Evolutionary conservation across 92 coral and sea anemone genomes (phyloP).

Genomic region (Montipora capitata): DNA sequence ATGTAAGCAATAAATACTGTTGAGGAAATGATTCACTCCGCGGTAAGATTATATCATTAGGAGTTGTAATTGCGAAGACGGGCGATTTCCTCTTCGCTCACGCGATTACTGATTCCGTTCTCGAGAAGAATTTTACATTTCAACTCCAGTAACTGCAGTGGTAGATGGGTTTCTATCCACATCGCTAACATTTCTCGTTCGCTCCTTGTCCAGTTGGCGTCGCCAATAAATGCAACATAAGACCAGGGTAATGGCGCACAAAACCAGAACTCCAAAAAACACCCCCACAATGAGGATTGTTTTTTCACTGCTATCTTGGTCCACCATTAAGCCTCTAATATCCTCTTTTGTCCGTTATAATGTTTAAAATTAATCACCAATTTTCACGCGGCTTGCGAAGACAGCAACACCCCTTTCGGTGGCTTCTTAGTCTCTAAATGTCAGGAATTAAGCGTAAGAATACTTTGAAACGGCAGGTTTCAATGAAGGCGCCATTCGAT

Average conservation of each 20-base stretch:
- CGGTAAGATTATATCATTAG: no score
- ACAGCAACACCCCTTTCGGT: neutral
- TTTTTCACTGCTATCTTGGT: constrained; percentile 6
- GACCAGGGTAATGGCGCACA: constrained; percentile 68
- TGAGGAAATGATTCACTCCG: no score
- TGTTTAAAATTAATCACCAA: neutral
- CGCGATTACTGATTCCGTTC: neutral
- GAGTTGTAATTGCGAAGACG: no score
- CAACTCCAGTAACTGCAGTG: constrained; percentile 59
- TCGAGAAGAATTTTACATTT: neutral
- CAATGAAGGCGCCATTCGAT: no score
- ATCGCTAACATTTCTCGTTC: constrained; percentile 57
- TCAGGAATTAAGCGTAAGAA: no score
- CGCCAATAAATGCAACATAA: constrained; percentile 89
- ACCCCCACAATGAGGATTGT: constrained; percentile 87
- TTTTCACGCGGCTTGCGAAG: neutral
- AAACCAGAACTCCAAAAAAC: constrained; percentile 82
- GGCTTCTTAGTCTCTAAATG: neutral
- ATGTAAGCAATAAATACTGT: no score
- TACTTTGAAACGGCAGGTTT: no score
- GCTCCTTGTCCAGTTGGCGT: constrained; percentile 76
- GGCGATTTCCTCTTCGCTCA: neutral
- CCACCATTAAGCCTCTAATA: constrained; percentile 12
- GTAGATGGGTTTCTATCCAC: constrained; percentile 68
- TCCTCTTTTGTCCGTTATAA: neutral